Evolutionary conservation across 2,113 vertebrate genomes (phyloP).

Genomic region (Gobius niger): DNA sequence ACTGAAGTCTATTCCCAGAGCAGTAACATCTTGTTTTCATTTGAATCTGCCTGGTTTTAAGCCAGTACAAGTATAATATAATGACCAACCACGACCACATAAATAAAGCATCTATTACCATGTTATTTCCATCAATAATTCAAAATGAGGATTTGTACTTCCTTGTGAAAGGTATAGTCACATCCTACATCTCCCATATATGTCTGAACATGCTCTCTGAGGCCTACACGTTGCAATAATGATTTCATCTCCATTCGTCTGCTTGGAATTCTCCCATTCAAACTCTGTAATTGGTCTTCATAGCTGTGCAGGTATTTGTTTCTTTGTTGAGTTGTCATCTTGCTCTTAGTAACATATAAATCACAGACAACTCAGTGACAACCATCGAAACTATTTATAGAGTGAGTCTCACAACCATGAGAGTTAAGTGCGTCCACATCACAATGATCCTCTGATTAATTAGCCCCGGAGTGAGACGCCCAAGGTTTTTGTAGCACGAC

Average conservation of each 20-base stretch:
- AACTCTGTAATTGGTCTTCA: constrained; percentile 24
- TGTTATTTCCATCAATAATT: constrained; percentile 23
- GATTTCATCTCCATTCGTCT: constrained; percentile 35
- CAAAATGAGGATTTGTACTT: constrained; percentile 7
- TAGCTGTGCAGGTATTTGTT: neutral
- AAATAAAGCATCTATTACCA: neutral
- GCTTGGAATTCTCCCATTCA: constrained; percentile 12
- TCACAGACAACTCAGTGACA: constrained; percentile 2
- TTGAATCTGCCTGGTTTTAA: constrained; percentile 29
- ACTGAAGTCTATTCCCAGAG: constrained; percentile 54
- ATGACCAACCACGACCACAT: neutral
- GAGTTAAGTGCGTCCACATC: neutral
- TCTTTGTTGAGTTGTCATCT: constrained; percentile 28
- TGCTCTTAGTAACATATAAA: neutral
- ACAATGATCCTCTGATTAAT: neutral
- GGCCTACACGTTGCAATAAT: constrained; percentile 14
- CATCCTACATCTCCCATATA: constrained; percentile 4
- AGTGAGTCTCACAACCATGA: neutral
- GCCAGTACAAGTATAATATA: constrained; percentile 28
- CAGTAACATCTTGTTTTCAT: constrained; percentile 63
- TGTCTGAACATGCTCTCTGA: constrained; percentile 19
- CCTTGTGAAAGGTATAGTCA: constrained; percentile 35
- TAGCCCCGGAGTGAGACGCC: neutral
- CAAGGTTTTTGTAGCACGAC: neutral
- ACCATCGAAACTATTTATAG: neutral